phyloP scores from a whole-genome alignment of 2,888 invertebrate genomes.

The Meiosimyza decipiens region DNA sequence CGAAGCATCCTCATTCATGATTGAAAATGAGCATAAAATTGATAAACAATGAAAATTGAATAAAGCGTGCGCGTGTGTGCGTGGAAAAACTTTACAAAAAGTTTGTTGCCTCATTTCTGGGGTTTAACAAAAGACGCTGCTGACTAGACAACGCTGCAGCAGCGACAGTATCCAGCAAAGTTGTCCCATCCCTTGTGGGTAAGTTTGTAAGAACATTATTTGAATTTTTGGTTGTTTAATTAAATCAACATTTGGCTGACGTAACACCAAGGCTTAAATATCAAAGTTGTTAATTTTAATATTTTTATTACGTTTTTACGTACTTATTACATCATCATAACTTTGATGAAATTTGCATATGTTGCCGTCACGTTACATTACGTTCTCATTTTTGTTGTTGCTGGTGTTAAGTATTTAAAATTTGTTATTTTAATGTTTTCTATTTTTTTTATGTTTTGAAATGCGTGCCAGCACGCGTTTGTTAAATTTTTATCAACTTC shows the following conservation, averaged over 20 bases:
- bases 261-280: neutral
- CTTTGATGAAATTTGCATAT: too few species aligned
- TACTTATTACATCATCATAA: too few species aligned
- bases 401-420: neutral
- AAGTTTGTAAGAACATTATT: neutral
- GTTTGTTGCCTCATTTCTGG: too few species aligned
- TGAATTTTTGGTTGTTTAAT: conserved; percentile 14
- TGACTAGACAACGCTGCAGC: neutral
- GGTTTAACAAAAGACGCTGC: too few species aligned
- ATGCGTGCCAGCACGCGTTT: conserved; percentile 10
- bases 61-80: conserved; percentile 37
- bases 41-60: conserved; percentile 65
- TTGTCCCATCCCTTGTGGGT: neutral
- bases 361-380: neutral
- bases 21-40: conserved; percentile 62
- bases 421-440: conserved; percentile 1
- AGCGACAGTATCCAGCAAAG: neutral
- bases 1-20: conserved; percentile 37
- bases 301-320: too few species aligned
- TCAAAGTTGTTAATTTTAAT: too few species aligned
- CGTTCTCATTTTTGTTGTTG: conserved; percentile 4
- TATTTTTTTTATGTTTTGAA: neutral
- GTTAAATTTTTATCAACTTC: neutral
- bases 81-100: too few species aligned
- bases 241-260: conserved; percentile 21